Evolutionary conservation across 2,888 invertebrate genomes (phyloP).

Genomic region (Rhingia campestris): DNA sequence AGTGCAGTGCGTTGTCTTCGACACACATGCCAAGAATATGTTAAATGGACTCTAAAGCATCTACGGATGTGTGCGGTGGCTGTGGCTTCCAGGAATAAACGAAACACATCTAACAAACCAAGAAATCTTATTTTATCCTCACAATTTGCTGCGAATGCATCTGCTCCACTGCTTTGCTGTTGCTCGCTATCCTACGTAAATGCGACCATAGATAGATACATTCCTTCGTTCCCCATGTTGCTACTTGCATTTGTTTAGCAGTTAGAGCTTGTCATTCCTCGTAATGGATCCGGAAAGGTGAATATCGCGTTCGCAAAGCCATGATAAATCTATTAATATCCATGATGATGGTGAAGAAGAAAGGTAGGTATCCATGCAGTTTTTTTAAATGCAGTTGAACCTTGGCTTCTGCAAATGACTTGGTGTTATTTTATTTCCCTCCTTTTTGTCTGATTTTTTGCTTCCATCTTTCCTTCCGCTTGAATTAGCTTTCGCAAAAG

Average conservation of each 20-base stretch:
- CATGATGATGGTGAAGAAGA: conserved; percentile 67
- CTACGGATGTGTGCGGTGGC: conserved; percentile 11
- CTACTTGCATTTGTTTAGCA: conserved; percentile 72
- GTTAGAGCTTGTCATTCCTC: conserved; percentile 73
- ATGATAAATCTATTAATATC: conserved; percentile 74
- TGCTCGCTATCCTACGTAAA: conserved; percentile 33
- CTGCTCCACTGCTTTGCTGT: conserved; percentile 52
- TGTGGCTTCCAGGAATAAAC: conserved; percentile 50
- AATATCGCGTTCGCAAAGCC: conserved; percentile 72
- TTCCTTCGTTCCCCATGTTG: conserved; percentile 52
- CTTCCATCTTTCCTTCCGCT: conserved; percentile 39
- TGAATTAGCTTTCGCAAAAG: conserved; percentile 30
- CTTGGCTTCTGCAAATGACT: conserved; percentile 68
- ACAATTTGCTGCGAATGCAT: conserved; percentile 71
- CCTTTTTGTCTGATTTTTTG: not conserved
- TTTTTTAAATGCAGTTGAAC: conserved; percentile 70
- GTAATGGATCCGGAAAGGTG: conserved; percentile 74
- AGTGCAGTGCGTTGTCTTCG: not conserved
- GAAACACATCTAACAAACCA: conserved; percentile 66
- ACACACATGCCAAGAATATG: conserved; percentile 21
- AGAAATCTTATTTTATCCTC: conserved; percentile 70
- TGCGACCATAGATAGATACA: conserved; percentile 7
- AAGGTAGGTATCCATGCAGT: conserved; percentile 70
- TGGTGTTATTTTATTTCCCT: conserved; percentile 58
- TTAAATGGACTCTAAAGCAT: conserved; percentile 20